Evolutionary conservation across 2,797 vertebrate genomes (phyloP).

Genomic region (Artibeus jamaicensis): DNA sequence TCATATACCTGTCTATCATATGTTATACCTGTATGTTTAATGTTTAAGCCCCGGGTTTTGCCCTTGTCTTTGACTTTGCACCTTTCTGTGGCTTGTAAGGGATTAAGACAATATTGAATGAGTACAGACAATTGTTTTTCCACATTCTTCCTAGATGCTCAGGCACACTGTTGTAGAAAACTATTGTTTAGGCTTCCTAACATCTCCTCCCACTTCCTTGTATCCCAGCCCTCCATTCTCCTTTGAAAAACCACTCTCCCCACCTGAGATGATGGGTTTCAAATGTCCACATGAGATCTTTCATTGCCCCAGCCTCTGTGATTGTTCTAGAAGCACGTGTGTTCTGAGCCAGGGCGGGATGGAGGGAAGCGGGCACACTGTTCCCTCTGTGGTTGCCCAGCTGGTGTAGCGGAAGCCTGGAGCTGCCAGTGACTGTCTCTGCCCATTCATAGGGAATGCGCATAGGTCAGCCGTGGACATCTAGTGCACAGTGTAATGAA

Average conservation of each 20-base stretch:
- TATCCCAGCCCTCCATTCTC: background rate
- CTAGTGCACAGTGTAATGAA: background rate
- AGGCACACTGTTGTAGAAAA: background rate
- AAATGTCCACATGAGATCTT: background rate
- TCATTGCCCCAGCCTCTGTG: background rate
- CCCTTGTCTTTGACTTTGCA: background rate
- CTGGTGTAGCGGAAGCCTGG: background rate
- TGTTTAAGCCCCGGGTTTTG: background rate
- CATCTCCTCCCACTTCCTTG: background rate
- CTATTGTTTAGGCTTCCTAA: background rate
- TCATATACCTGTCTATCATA: background rate
- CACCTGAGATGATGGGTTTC: background rate
- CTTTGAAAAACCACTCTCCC: background rate
- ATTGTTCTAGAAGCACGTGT: too few species aligned
- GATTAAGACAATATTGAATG: background rate
- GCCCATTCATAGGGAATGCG: background rate
- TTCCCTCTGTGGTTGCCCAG: background rate
- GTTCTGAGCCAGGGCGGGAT: background rate
- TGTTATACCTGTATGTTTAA: background rate
- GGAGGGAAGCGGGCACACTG: accelerated
- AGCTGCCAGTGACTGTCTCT: background rate
- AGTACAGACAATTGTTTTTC: background rate
- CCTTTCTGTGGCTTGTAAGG: background rate
- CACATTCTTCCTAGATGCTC: background rate
- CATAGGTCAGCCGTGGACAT: background rate